Evolutionary conservation across 2,888 invertebrate genomes (phyloP), one percentile per base, ranked within the genome.

Genomic region (Dolomedes plantarius): DNA sequence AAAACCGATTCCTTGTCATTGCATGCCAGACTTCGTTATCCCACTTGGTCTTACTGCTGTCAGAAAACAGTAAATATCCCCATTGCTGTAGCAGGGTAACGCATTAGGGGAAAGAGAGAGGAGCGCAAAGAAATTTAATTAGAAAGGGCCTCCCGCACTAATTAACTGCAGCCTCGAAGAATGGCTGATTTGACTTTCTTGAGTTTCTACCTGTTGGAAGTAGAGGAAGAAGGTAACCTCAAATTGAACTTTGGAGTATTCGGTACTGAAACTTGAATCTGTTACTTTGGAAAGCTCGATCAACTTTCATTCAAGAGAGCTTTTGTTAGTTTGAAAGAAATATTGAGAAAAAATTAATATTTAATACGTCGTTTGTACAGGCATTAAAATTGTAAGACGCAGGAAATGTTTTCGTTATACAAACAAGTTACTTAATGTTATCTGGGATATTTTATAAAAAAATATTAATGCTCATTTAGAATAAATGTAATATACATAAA

Each of bases 81-180:
- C 71, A 73, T 77, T 73, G 67, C 16, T 36, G 68, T 31, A 39
- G 69, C 27, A 69, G 68, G 29, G 83, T n/a, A 65, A 83, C n/a
- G 32, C 67, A 67, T 56, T 56, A 72, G 64, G 19, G 23, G 73
- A 68, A 27, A 50, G 19, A n/a, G 68, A 69, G 69, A 69, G 69
- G 67, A 23, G 23, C 5, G 56, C 23, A 72, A 76, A 71, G 75
- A 83, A 83, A 71, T 83, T 83, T 83, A 83, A 83, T 83, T 83
- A 83, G 82, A 83, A 72, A 76, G 36, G 71, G 72, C 82, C 76
- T 76, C 71, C 64, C 56, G 50, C 69, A 56, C 77, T 85, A 85
- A 85, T 77, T 85, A 85, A 85, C 77, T 85, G 77, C 65, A 77
- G 56, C 67, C 77, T 85, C 77, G 77, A 85, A 85, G 73, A 85